phyloP scores from a whole-genome alignment of 2,888 invertebrate species.

The Augiades crinisus region DNA sequence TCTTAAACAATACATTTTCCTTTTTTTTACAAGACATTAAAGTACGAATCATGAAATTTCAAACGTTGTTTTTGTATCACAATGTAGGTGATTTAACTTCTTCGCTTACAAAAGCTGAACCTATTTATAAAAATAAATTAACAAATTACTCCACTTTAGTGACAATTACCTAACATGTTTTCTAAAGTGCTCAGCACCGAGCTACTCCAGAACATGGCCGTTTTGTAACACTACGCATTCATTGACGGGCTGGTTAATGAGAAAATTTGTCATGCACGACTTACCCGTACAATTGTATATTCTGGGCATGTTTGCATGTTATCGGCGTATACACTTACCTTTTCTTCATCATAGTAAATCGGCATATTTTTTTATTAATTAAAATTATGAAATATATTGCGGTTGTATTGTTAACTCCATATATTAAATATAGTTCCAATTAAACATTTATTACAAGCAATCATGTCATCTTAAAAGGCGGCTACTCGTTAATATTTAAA shows the following conservation, averaged over 20 bases:
- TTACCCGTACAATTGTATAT: neutral
- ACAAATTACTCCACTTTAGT: conserved; percentile 2
- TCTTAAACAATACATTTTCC: too few relatives aligned
- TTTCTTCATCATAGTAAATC: neutral
- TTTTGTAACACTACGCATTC: conserved; percentile 21
- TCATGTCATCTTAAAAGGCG: too few relatives aligned
- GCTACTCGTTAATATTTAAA: neutral
- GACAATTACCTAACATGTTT: conserved; percentile 12
- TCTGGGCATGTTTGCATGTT: neutral
- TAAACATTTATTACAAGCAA: too few relatives aligned
- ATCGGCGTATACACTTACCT: neutral
- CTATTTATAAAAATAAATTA: neutral
- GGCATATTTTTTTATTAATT: too few relatives aligned
- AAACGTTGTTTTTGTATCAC: too few relatives aligned
- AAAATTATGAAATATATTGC: too few relatives aligned
- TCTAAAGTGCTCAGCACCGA: neutral
- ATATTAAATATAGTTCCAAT: too few relatives aligned
- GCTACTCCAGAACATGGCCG: conserved; percentile 3
- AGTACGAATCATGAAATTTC: too few relatives aligned
- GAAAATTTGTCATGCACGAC: conserved; percentile 24
- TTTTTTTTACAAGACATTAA: too few relatives aligned
- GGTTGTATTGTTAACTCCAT: too few relatives aligned
- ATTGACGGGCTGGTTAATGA: conserved; percentile 20
- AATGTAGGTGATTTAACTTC: too few relatives aligned
- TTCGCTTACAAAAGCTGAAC: neutral